A percentile compares a stretch with the other conserved stretches of the same genome.
phyloP scores from a whole-genome alignment of 2,113 vertebrate species.

The Colistium nudipinnis region DNA sequence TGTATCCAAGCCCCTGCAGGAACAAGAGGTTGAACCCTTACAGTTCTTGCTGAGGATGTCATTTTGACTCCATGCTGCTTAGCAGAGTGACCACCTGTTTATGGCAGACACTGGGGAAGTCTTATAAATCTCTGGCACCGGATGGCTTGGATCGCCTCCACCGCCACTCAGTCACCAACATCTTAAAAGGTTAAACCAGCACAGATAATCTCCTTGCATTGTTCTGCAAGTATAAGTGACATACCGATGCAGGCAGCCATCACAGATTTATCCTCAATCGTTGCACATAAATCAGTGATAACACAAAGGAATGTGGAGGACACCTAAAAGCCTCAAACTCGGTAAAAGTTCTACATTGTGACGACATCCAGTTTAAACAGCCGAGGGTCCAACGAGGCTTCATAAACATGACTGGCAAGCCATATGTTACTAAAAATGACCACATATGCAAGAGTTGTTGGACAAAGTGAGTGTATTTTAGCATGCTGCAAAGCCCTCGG shows the following conservation, averaged over 20 bases:
- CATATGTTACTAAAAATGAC: background rate
- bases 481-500: conserved; percentile 7
- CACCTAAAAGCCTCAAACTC: background rate
- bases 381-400: background rate
- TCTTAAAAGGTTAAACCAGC: no score
- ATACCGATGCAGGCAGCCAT: conserved; percentile 25
- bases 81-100: conserved; percentile 81
- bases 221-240: background rate
- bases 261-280: conserved; percentile 15
- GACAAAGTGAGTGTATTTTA: background rate
- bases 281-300: conserved; percentile 1
- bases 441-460: background rate
- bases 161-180: background rate
- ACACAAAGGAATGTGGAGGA: background rate
- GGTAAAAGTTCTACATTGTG: conserved; percentile 19
- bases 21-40: conserved; percentile 81
- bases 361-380: conserved; percentile 6
- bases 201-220: background rate
- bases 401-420: background rate
- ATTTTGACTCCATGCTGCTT: conserved; percentile 80
- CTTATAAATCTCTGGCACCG: conserved; percentile 35
- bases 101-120: conserved; percentile 64
- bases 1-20: conserved; percentile 79
- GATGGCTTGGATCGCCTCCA: conserved; percentile 2
- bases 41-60: conserved; percentile 77